phyloP scores from a whole-genome alignment of 1,140 invertebrate genomes.

The Drosophila aff. region DNA sequence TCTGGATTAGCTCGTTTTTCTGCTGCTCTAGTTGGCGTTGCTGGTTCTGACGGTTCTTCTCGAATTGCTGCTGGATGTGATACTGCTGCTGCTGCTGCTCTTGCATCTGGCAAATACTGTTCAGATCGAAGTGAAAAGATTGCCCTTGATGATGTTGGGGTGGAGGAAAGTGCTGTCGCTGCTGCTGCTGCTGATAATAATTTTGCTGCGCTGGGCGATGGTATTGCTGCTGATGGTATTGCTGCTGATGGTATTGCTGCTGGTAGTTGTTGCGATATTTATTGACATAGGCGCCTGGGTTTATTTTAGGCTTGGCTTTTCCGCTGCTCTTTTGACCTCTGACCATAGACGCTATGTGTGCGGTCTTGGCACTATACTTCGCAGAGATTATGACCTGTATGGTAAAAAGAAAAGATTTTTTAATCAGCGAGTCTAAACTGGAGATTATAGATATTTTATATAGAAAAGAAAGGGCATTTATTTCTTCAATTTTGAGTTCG shows the following conservation, averaged over 20 bases:
- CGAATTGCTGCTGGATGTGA: neutral
- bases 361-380: slow-evolving; percentile 60
- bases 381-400: slow-evolving; percentile 59
- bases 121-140: neutral
- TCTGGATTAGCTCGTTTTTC: slow-evolving; percentile 4
- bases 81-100: slow-evolving; percentile 10
- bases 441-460: too few species aligned
- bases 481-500: neutral
- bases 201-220: neutral
- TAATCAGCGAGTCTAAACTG: too few species aligned
- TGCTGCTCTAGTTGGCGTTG: slow-evolving; percentile 21
- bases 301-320: neutral
- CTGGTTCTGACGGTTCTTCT: neutral
- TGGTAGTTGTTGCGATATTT: neutral
- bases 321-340: slow-evolving; percentile 41
- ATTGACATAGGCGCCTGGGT: too few species aligned
- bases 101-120: neutral
- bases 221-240: neutral
- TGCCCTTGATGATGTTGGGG: neutral
- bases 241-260: neutral
- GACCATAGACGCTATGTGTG: slow-evolving; percentile 74
- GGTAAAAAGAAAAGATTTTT: neutral
- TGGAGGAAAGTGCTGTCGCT: neutral
- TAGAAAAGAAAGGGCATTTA: too few species aligned
- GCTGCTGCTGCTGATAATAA: neutral